A percentile compares a stretch with the other conserved stretches of the same genome.
Conservation (phyloP, 2,113 vertebrate species). For the Pseudonaja textilis region DNA sequence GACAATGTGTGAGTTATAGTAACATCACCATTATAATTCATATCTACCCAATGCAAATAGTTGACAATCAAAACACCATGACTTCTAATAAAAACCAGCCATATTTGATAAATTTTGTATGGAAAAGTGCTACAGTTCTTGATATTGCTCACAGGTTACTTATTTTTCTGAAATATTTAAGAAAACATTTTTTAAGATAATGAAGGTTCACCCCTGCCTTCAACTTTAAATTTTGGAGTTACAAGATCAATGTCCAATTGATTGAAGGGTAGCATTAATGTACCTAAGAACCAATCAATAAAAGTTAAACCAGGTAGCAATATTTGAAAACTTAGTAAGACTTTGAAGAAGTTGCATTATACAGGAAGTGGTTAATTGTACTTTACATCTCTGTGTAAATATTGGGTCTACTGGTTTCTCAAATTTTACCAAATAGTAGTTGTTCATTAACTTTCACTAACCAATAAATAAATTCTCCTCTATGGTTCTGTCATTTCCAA, state of each 20-base stretch:
- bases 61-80: neutral
- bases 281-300: neutral
- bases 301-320: neutral
- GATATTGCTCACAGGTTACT: neutral
- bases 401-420: slow-evolving; percentile 43
- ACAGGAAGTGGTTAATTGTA: neutral
- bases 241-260: neutral
- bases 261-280: neutral
- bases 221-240: neutral
- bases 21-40: neutral
- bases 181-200: neutral
- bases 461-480: slow-evolving; percentile 27
- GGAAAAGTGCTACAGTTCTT: neutral
- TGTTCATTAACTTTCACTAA: slow-evolving; percentile 61
- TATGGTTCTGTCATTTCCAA: slow-evolving; percentile 39
- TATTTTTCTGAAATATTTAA: neutral
- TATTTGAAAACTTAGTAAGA: neutral
- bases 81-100: neutral
- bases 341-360: neutral
- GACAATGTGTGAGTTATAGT: neutral
- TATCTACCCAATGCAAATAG: neutral
- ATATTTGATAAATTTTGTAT: neutral
- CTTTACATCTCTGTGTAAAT: slow-evolving; percentile 43
- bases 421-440: slow-evolving; percentile 40
- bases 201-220: neutral